Percentiles rank a stretch among this genome's conserved stretches.
Evolutionary conservation across 2,113 vertebrate genomes (phyloP).

Genomic region (Aythya baeri): DNA sequence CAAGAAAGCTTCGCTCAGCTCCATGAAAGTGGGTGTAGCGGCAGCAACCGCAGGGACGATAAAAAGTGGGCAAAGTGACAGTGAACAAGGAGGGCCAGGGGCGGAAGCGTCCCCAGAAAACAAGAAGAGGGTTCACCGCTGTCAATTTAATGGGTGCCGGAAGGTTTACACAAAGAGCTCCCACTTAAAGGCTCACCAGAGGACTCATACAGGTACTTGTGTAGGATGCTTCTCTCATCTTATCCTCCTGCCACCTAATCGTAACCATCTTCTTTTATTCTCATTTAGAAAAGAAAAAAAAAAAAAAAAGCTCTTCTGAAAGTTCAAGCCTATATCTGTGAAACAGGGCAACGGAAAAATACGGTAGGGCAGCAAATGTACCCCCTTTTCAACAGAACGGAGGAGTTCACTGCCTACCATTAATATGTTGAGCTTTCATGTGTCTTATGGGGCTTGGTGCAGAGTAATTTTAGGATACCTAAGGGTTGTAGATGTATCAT

Average conservation of each 20-base stretch:
- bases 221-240: slow-evolving; percentile 66
- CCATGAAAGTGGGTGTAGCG: slow-evolving; percentile 86
- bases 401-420: not conserved
- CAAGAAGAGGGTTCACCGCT: slow-evolving; percentile 98
- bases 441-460: not conserved
- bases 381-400: not conserved
- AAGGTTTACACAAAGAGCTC: slow-evolving; percentile 99
- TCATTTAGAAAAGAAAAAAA: slow-evolving; percentile 1
- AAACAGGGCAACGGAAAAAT: slow-evolving; percentile 3
- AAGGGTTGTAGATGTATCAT: not conserved
- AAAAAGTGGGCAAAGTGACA: slow-evolving; percentile 84
- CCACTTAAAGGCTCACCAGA: slow-evolving; percentile 98
- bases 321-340: not conserved
- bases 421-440: not conserved
- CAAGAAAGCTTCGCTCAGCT: slow-evolving; percentile 90
- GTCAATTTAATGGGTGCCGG: slow-evolving; percentile 98
- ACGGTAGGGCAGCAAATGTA: not conserved
- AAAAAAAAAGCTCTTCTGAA: not conserved
- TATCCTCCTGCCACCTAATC: not conserved
- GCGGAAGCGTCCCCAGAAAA: slow-evolving; percentile 89
- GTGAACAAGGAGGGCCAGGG: slow-evolving; percentile 81
- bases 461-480: not conserved
- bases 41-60: slow-evolving; percentile 78
- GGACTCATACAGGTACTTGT: slow-evolving; percentile 96
- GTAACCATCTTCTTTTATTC: slow-evolving; percentile 43